Base-by-base conservation (phyloP, 2,888 invertebrate species). In the Chalcis sispes region DNA sequence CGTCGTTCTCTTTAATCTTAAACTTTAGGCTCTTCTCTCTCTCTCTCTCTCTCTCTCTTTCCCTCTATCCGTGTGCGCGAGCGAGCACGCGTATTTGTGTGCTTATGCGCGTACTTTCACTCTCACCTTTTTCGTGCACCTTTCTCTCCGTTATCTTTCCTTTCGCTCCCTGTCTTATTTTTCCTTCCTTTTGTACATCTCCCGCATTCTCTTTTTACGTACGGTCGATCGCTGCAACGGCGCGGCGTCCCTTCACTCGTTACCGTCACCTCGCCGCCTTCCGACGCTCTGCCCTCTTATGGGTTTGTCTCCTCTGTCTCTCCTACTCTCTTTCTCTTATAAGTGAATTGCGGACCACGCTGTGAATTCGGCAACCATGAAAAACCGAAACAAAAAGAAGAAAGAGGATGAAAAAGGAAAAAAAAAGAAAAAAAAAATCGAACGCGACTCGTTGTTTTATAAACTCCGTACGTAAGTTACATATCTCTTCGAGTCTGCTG, bases 51-150 rank as follows among this genome's bases (percentile, higher is more conserved):
- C 46, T 52, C 50, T 27, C 27, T 46, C 29, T 42, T 18, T 13
- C 25, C 4, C 4, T 20, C 36, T 18, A 13, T 61, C 58, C n/a
- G 18, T n/a, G n/a, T n/a, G n/a, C n/a, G n/a, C n/a, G n/a, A n/a
- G n/a, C n/a, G n/a, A n/a, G n/a, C n/a, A n/a, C n/a, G n/a, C n/a
- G n/a, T n/a, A n/a, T n/a, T n/a, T n/a, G n/a, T n/a, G n/a, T n/a
- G n/a, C n/a, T n/a, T n/a, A n/a, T 18, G n/a, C 48, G 59, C 20
- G 27, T 66, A 72, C 74, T 77, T 77, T 77, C 74, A 77, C 77
- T 77, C 74, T 75, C 67, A 36, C 29, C 62, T 74, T 72, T 66
- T 75, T 61, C 65, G 42, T 36, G 20, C 58, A 56, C 73, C 65
- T 73, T 62, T 66, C 62, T 62, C 61, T 58, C 29, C 65, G 32